Percentiles rank a stretch among this genome's conserved stretches.
Evolutionary conservation across 1,140 invertebrate genomes (phyloP).

Genomic region (Trichonephila clavata): DNA sequence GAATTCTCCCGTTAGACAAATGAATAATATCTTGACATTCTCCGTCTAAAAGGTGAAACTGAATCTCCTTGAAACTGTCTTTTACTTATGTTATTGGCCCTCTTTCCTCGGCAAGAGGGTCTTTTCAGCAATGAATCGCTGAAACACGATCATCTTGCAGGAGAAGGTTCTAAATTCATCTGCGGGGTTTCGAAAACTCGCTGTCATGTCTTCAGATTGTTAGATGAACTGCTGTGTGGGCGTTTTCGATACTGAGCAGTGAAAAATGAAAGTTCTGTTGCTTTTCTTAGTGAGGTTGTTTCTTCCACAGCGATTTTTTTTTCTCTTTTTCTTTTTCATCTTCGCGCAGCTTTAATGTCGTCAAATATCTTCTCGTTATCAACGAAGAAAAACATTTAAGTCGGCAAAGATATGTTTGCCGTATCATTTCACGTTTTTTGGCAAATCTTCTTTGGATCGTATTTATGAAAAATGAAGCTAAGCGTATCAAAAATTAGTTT

Average conservation of each 20-base stretch:
- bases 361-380: slow-evolving; percentile 19
- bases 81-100: slow-evolving; percentile 32
- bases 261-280: neutral
- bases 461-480: neutral
- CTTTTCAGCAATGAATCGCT: neutral
- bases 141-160: slow-evolving; percentile 33
- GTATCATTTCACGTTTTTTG: neutral
- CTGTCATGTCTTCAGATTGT: slow-evolving; percentile 44
- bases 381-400: neutral
- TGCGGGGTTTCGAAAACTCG: neutral
- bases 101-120: slow-evolving; percentile 22
- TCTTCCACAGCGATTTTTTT: neutral
- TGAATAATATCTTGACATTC: slow-evolving; percentile 42
- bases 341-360: neutral
- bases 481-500: neutral
- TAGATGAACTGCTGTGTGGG: slow-evolving; percentile 26
- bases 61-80: neutral
- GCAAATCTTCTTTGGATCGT: neutral
- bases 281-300: neutral
- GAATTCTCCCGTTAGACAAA: neutral
- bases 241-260: slow-evolving; percentile 14
- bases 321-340: neutral
- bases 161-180: slow-evolving; percentile 36
- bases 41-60: slow-evolving; percentile 38
- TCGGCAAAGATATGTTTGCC: neutral